Evolutionary conservation across 2,113 vertebrate species (phyloP), one percentile per base, ranked within the genome.

Genomic region (Strigops habroptila): DNA sequence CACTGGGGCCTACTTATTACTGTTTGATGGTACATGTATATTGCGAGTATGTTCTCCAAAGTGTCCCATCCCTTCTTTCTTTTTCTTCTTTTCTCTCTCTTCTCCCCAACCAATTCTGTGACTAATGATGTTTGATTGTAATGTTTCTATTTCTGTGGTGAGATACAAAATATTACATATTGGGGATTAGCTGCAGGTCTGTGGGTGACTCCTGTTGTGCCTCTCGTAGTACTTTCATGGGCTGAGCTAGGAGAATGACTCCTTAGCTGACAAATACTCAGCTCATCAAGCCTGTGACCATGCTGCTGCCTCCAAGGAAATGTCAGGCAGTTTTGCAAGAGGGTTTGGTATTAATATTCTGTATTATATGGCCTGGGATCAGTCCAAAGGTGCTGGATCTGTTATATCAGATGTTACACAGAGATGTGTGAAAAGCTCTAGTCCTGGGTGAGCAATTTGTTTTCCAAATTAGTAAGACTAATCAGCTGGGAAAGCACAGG

Each of bases 341-440:
- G 14, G 14, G 5, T 75, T 95, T 75, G 17, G 48, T 53, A 1
- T 49, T 53, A 23, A 43, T 68, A 4, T 82, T 53, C 39, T 2
- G 1, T 18, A 0, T 53, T 43, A 5, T 3, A 3, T 12, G 30
- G 64, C 14, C 41, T 83, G 64, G 69, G 73, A 51, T 23, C 51
- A 33, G 33, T 14, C 57, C 75, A 44, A 18, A 39, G 59, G 48
- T 76, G 18, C 28, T 41, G 75, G 28, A 21, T n/a, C 69, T 4
- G 0, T 16, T 9, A 2, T 4, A 8, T 2, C 39, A n/a, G 76
- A 6, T 35, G 4, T 41, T n/a, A 19, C 35, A 25, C 18, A 25
- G 33, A 18, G 49, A 3, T 4, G 43, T 5, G 12, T n/a, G 60
- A 62, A 28, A 31, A 64, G 7, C 13, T 53, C 52, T 0, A 1